Percentiles rank a stretch among this genome's conserved stretches.
Evolutionary conservation across 2,888 invertebrate species (phyloP).

Genomic region (Lithosia quadra): DNA sequence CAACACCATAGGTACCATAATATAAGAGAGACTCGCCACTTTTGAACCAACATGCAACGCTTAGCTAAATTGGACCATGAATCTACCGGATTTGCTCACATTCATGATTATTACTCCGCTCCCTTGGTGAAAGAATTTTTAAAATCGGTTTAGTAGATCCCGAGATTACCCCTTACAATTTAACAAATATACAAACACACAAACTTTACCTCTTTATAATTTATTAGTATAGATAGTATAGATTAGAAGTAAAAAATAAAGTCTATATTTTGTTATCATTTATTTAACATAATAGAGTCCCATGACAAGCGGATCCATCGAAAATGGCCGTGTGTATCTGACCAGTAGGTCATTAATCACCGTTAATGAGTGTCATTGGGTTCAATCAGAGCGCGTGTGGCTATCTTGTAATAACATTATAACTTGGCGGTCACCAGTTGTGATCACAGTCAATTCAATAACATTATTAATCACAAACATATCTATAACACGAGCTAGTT

Average conservation of each 20-base stretch:
- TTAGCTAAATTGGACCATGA: too few relatives aligned
- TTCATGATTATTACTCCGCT: too few relatives aligned
- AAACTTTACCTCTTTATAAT: too few relatives aligned
- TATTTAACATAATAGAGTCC: background rate
- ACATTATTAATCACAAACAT: background rate
- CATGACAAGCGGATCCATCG: background rate
- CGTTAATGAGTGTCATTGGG: background rate
- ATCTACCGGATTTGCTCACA: too few relatives aligned
- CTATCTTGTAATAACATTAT: constrained; percentile 2
- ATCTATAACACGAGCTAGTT: too few relatives aligned
- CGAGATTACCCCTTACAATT: too few relatives aligned
- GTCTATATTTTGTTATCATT: background rate
- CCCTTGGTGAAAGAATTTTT: too few relatives aligned
- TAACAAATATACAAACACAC: too few relatives aligned
- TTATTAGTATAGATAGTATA: background rate
- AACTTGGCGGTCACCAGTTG: background rate
- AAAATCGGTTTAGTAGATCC: too few relatives aligned
- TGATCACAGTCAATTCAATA: constrained; percentile 14
- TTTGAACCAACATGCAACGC: too few relatives aligned
- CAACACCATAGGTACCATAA: too few relatives aligned
- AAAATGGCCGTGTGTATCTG: background rate
- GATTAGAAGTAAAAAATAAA: background rate
- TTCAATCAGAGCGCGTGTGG: constrained; percentile 6
- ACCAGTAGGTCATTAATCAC: constrained; percentile 6
- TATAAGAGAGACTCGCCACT: too few relatives aligned